Evolutionary conservation across 2,113 vertebrate species (phyloP).

Genomic region (Chaetops frenatus): DNA sequence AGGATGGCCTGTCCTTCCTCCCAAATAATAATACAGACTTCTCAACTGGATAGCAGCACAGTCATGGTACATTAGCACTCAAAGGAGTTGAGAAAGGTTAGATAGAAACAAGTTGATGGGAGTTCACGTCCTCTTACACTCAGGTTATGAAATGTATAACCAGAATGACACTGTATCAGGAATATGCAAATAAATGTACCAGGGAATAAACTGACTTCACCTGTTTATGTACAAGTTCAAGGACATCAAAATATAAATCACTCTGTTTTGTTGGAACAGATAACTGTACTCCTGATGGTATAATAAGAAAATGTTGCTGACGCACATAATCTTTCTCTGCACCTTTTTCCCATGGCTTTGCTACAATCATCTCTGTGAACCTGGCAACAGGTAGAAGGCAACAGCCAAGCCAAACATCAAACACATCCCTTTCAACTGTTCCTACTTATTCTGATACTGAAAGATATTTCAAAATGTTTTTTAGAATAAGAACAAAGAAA

Average conservation of each 20-base stretch:
- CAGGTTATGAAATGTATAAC: constrained; percentile 36
- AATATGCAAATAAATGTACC: constrained; percentile 7
- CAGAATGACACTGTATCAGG: not conserved
- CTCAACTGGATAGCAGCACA: not conserved
- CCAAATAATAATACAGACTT: not conserved
- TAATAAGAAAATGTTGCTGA: not conserved
- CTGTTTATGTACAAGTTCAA: constrained; percentile 35
- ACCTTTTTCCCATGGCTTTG: constrained; percentile 12
- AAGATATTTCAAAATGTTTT: not conserved
- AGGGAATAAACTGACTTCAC: constrained; percentile 8
- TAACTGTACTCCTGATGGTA: not conserved
- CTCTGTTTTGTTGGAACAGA: constrained; percentile 21
- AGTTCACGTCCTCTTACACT: not conserved
- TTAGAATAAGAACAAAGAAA: not conserved
- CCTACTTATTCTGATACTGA: not conserved
- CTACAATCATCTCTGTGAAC: not conserved
- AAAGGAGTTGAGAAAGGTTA: constrained; percentile 20
- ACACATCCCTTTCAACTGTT: not conserved
- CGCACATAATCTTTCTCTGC: not conserved
- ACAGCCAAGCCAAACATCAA: constrained; percentile 18
- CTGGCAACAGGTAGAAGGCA: not conserved
- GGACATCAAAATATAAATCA: constrained; percentile 46
- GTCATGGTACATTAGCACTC: not conserved
- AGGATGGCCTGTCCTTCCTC: not conserved
- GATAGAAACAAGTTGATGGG: not conserved